phyloP scores from a whole-genome alignment of 2,888 invertebrate species.

The Polyommatus icarus region DNA sequence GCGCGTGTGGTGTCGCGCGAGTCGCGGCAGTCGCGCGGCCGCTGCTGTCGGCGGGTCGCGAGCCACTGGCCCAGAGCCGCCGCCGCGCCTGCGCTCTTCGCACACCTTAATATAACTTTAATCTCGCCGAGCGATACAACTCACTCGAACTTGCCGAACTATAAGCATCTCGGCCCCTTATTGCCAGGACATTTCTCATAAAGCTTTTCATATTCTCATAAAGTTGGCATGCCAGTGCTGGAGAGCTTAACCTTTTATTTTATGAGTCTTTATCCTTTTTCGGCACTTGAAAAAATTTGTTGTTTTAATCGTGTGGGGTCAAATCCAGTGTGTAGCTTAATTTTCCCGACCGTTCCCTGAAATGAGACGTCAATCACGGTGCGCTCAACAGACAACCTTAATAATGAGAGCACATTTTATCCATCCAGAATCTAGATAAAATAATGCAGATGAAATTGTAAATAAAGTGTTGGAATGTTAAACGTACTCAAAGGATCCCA shows the following conservation, averaged over 20 bases:
- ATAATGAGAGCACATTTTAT: neutral
- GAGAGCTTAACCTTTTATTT: neutral
- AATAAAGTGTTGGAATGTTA: neutral
- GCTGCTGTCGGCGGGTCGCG: conserved; percentile 36
- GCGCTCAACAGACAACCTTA: neutral
- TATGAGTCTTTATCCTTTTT: neutral
- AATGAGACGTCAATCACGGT: neutral
- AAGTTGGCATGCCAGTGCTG: neutral
- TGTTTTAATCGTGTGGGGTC: neutral
- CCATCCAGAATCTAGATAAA: neutral
- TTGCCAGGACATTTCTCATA: neutral
- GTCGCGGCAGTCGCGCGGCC: conserved; percentile 31
- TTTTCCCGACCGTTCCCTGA: neutral
- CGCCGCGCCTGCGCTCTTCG: conserved; percentile 33
- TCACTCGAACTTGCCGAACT: neutral
- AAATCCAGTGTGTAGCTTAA: neutral
- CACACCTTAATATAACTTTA: neutral
- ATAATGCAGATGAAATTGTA: neutral
- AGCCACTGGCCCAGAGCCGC: conserved; percentile 34
- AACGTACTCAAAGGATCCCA: neutral
- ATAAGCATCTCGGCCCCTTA: neutral
- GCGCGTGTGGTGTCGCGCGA: neutral
- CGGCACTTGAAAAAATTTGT: neutral
- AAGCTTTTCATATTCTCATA: neutral
- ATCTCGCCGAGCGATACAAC: neutral